These are phyloP conservation scores for Nasonia giraulti DNA, from an alignment of 1,140 invertebrate genomes.

Conservation along the genomic window DNA sequence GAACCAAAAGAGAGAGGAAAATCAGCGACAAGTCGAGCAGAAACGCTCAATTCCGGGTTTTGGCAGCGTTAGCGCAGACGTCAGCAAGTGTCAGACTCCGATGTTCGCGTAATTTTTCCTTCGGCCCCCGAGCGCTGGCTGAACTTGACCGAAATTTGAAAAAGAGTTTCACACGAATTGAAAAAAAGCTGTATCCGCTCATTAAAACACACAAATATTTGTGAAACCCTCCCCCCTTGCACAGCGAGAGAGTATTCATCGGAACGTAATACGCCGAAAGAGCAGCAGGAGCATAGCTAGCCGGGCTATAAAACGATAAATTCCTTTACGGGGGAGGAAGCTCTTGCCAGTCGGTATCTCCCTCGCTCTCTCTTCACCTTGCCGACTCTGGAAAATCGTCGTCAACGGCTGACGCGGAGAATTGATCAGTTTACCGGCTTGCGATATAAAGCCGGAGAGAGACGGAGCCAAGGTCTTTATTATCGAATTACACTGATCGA, in stretches of 20 bases:
- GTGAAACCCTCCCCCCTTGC: too few relatives aligned
- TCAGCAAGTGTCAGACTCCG: not conserved
- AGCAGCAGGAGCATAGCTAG: not conserved
- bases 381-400: conserved; percentile 26
- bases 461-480: conserved; percentile 11
- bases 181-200: not conserved
- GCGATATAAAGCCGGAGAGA: conserved; percentile 7
- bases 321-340: not conserved
- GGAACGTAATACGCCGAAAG: not conserved
- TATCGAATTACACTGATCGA: conserved; percentile 44
- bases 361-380: not conserved
- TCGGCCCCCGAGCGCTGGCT: not conserved
- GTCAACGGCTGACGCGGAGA: conserved; percentile 21
- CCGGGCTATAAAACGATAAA: conserved; percentile 10
- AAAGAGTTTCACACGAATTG: not conserved
- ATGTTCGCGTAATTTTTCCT: not conserved
- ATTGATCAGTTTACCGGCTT: conserved; percentile 36
- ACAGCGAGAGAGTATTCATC: not conserved
- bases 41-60: not conserved
- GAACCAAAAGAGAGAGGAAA: not conserved
- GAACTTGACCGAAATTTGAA: not conserved
- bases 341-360: conserved; percentile 20
- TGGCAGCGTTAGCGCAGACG: not conserved
- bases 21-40: not conserved
- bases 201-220: not conserved